These are phyloP conservation scores for Aphelocoma coerulescens DNA, from an alignment of 2,113 vertebrate genomes.

Conservation along the genomic window DNA sequence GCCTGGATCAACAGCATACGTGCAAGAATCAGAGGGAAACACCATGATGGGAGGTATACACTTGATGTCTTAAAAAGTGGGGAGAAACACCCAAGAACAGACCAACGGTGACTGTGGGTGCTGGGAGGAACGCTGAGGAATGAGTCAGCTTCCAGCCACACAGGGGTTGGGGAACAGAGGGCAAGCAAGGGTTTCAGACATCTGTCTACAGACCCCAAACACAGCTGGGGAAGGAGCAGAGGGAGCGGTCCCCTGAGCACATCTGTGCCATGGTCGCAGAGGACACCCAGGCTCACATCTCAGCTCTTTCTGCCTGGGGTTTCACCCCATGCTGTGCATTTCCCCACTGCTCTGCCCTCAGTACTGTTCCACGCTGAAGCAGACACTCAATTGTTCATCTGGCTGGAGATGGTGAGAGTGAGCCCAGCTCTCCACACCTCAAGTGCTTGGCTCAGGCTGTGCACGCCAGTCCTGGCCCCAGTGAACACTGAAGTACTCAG, in stretches of 20 bases:
- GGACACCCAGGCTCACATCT: background rate
- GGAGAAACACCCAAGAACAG: background rate
- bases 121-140: background rate
- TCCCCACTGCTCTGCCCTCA: background rate
- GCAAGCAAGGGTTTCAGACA: background rate
- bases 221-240: background rate
- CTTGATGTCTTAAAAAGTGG: background rate
- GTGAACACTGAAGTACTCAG: background rate
- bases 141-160: background rate
- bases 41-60: background rate
- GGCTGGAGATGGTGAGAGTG: background rate
- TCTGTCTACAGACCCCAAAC: background rate
- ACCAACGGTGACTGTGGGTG: fast-evolving
- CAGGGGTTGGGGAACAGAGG: background rate
- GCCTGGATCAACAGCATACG: background rate
- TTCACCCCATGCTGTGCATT: background rate
- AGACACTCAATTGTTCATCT: background rate
- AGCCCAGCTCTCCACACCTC: background rate
- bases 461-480: background rate
- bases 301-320: background rate
- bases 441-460: background rate
- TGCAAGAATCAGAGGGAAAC: background rate
- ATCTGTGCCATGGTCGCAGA: background rate
- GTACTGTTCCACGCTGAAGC: background rate
- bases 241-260: fast-evolving